Evolutionary conservation across 2,797 vertebrate species (phyloP).

Genomic region (Acanthurus lineatus): DNA sequence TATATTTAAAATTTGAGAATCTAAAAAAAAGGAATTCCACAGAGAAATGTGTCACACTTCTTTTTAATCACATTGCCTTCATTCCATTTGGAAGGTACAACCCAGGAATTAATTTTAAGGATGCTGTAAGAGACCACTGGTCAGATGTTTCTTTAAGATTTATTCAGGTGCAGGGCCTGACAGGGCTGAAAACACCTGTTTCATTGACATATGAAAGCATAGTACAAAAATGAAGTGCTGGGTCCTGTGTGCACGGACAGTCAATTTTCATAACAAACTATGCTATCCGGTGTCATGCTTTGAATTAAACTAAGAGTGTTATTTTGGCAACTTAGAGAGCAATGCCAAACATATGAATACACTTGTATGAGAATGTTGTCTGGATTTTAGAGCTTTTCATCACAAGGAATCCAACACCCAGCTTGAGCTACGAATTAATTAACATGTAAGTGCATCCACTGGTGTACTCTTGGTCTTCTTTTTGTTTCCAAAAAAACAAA

Average conservation of each 20-base stretch:
- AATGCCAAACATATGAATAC: not conserved
- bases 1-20: not conserved
- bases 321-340: conserved; percentile 4
- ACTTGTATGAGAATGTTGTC: conserved; percentile 5
- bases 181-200: no score
- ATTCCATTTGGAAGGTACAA: not conserved
- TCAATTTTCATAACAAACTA: not conserved
- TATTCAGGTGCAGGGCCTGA: no score
- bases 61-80: conserved; percentile 4
- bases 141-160: no score
- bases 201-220: no score
- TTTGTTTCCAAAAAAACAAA: no score
- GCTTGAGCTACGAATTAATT: no score
- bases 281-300: conserved; percentile 22
- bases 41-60: not conserved
- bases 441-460: no score
- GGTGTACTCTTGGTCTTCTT: no score
- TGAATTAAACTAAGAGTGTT: conserved; percentile 17
- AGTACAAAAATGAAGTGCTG: no score
- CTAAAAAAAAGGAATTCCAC: not conserved
- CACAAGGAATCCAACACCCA: not conserved
- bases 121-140: not conserved
- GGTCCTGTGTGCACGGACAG: no score
- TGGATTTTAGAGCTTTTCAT: conserved; percentile 17
- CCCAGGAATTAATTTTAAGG: not conserved